These are phyloP conservation scores for Telmatherina bonti DNA, from an alignment of 2,797 vertebrate species.

Conservation along the genomic window DNA sequence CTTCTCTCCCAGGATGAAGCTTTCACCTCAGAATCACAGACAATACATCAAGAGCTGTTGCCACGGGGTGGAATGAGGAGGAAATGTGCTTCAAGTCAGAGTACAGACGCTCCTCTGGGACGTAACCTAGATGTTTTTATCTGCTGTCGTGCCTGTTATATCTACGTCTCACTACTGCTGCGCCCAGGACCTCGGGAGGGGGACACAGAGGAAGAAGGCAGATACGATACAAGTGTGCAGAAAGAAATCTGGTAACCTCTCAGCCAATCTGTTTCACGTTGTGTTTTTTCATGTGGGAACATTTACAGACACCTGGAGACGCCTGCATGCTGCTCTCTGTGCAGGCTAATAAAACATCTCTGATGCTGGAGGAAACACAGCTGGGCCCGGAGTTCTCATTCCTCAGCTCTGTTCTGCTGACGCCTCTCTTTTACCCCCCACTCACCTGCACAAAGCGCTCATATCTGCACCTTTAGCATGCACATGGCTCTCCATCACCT, in stretches of 20 bases:
- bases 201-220: conserved; percentile 6
- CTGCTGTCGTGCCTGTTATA: conserved; percentile 14
- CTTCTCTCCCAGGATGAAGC: conserved; percentile 19
- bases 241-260: conserved; percentile 7
- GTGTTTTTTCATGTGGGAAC: conserved; percentile 27
- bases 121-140: conserved; percentile 75
- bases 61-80: conserved; percentile 51
- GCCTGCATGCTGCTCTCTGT: conserved; percentile 18
- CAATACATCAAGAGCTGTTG: conserved; percentile 49
- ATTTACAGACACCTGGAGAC: conserved; percentile 45
- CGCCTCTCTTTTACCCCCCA: conserved; percentile 39
- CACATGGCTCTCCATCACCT: not conserved
- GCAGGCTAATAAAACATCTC: conserved; percentile 60
- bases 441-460: conserved; percentile 48
- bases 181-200: conserved; percentile 50
- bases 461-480: conserved; percentile 41
- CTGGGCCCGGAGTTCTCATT: conserved; percentile 38
- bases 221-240: conserved; percentile 25
- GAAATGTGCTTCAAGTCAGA: conserved; percentile 50
- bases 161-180: conserved; percentile 43
- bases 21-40: conserved; percentile 20
- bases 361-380: conserved; percentile 48
- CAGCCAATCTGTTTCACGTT: conserved; percentile 27
- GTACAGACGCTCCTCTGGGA: conserved; percentile 63
- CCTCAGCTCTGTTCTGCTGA: conserved; percentile 58